phyloP scores from a whole-genome alignment of 2,797 vertebrate species.

The Halcyon leucocephala region DNA sequence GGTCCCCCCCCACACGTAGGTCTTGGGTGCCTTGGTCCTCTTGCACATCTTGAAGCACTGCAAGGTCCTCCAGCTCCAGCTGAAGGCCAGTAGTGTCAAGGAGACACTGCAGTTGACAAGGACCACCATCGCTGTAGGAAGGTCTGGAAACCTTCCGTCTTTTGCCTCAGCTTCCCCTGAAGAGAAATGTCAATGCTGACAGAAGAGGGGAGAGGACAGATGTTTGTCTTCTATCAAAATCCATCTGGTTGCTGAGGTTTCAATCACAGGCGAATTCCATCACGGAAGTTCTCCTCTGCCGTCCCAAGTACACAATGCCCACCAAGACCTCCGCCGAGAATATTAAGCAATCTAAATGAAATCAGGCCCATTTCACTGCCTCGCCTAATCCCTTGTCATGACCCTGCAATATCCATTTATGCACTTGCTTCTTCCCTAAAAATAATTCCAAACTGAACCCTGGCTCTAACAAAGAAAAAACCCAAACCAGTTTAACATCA shows the following conservation, averaged over 20 bases:
- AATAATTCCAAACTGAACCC: constrained; percentile 45
- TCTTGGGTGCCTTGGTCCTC: neutral
- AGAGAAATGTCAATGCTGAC: neutral
- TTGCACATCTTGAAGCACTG: neutral
- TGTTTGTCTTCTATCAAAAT: neutral
- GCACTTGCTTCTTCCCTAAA: constrained; percentile 26
- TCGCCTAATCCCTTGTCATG: neutral
- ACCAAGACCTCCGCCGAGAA: neutral
- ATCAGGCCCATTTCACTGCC: neutral
- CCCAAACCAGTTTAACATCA: constrained; percentile 66
- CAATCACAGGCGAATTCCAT: neutral
- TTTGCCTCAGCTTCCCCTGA: neutral
- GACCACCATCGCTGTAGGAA: neutral
- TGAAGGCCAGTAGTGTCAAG: neutral
- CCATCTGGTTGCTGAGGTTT: neutral
- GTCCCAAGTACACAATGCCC: neutral
- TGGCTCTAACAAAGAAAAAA: constrained; percentile 49
- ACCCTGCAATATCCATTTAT: constrained; percentile 1
- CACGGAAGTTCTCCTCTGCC: neutral
- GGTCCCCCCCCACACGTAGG: neutral
- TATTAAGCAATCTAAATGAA: neutral
- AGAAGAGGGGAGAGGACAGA: neutral
- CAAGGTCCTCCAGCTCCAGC: neutral
- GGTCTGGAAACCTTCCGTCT: neutral
- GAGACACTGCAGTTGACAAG: neutral